Base-by-base conservation (phyloP, 2,113 vertebrate species). In the Mus spicilegus region DNA sequence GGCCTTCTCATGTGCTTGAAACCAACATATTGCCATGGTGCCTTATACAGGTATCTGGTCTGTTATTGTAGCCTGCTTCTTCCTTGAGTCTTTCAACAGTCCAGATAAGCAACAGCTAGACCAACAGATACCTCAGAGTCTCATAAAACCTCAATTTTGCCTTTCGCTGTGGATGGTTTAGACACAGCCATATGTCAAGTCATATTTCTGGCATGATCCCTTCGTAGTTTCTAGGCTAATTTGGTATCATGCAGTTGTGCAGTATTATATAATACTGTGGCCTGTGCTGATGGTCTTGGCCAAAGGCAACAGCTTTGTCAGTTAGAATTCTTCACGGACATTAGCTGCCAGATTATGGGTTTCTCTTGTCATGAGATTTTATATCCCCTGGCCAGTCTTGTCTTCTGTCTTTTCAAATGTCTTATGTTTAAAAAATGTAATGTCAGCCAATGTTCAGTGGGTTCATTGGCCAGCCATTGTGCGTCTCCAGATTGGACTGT, bases 291-390 rank as follows among this genome's bases (percentile, higher is more conserved):
- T 81, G 78, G 67, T 90, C 85, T 22, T 3, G 87, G 93, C 92
- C 80, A 91, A 87, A 58, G 84, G 92, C 93, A 90, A 75, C 51
- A 85, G 9, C 51, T 54, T 61, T 93, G 82, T 97, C 94, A 82
- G 89, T 87, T 95, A 90, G 73, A 78, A 91, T 86, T 89, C 56
- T 70, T 88, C 73, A 58, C 16, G 95, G 73, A 80, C 16, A 8
- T n/a, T 63, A 56, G 33, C 49, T 93, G 63, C 78, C 89, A 94
- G 39, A 90, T 70, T 96, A 82, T 93, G 91, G 42, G 56, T 89
- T 36, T 94, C 49, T 96, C 91, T 26, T 93, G 76, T 95, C 86
- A 70, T 61, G 42, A 94, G 56, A 51, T 86, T 96, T 91, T 95
- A 33, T 81, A 76, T 78, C 80, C 93, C 93, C 73, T 67, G 77